Evolutionary conservation across 37 sponge, comb jelly and placozoan species (phyloP).

Genomic region (Ephydatia muelleri): DNA sequence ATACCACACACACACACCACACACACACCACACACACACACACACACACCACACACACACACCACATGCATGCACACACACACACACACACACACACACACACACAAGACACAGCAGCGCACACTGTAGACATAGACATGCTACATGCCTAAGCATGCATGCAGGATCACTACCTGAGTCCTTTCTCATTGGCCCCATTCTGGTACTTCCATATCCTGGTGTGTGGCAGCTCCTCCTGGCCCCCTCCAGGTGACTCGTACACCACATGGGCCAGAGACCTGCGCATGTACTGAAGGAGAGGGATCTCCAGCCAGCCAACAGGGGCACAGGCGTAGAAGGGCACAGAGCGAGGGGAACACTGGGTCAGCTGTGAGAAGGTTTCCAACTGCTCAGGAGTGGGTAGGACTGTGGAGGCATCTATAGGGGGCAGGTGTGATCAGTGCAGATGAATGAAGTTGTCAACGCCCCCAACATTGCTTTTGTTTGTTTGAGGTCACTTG

Average conservation of each 20-base stretch:
- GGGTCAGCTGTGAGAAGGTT: constrained; percentile 5
- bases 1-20: neutral
- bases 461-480: too few species aligned
- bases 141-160: too few species aligned
- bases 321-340: constrained; percentile 25
- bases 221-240: neutral
- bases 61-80: constrained; percentile 3
- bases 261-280: neutral
- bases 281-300: constrained; percentile 36
- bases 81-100: constrained; percentile 22
- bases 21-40: too few species aligned
- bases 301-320: constrained; percentile 35
- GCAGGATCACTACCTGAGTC: too few species aligned
- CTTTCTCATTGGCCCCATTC: neutral
- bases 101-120: neutral
- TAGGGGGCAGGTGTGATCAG: too few species aligned
- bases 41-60: neutral
- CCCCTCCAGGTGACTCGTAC: neutral
- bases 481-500: too few species aligned
- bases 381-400: constrained; percentile 16
- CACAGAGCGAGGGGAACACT: constrained; percentile 19
- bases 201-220: constrained; percentile 38
- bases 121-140: too few species aligned
- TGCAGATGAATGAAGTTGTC: too few species aligned
- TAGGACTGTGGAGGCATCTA: too few species aligned